Evolutionary conservation across 1,140 invertebrate genomes (phyloP).

Genomic region (Calosoma granatense): DNA sequence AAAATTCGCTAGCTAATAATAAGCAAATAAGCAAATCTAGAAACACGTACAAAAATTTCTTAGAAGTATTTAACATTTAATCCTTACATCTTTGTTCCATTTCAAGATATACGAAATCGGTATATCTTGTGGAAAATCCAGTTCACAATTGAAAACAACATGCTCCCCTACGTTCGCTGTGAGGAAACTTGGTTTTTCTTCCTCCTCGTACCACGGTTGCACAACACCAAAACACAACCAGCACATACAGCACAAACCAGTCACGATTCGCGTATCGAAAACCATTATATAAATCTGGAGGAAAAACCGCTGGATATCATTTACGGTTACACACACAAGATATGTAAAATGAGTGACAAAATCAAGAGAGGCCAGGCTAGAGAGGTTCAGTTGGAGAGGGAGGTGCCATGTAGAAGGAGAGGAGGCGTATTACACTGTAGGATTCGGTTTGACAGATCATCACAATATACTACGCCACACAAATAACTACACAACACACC

Average conservation of each 20-base stretch:
- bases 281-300: not conserved
- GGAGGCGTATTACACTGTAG: not conserved
- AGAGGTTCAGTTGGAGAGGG: not conserved
- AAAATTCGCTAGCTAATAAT: no score
- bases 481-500: no score
- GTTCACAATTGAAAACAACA: constrained; percentile 78
- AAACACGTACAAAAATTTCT: no score
- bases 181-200: constrained; percentile 51
- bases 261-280: not conserved
- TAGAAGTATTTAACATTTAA: no score
- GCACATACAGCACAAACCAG: not conserved
- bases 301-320: not conserved
- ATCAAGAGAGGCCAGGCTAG: not conserved
- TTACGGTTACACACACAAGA: not conserved
- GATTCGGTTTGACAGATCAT: no score
- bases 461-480: no score
- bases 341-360: not conserved
- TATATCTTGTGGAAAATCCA: constrained; percentile 80
- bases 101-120: constrained; percentile 80
- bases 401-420: not conserved
- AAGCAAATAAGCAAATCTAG: no score
- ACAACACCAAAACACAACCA: constrained; percentile 13
- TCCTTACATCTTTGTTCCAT: constrained; percentile 86
- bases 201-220: constrained; percentile 38
- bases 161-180: constrained; percentile 75